Evolutionary conservation across 1,140 invertebrate genomes (phyloP), one percentile per base, ranked within the genome.

Genomic region (Asobara japonica): DNA sequence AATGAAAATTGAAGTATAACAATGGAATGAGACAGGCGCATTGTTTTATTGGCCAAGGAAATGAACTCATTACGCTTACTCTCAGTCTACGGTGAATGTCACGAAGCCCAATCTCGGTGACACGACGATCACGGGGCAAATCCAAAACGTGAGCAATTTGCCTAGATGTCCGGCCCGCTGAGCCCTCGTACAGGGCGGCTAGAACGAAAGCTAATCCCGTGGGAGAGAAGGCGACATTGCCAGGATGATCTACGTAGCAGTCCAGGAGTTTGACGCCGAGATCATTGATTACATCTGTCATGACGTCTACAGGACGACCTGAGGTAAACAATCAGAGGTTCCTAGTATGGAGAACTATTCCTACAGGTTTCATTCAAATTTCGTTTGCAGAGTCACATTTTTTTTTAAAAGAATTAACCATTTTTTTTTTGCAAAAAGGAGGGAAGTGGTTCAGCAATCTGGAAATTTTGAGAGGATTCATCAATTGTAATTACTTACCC

Each of bases 181-280:
- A 89, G 25, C 94, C 94, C 83, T 95, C 94, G 78, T 91, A 93
- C 10, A 95, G 84, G 0, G 94, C 92, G 20, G 93, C 89, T 41
- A 94, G 84, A 8, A 95, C 93, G 75, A 93, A 94, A 76, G 92
- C 91, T 66, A 94, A 82, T 0, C 94, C 93, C 31, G 94, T 94
- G 2, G 94, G 94, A 0, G 94, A 95, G 82, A 95, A 94, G 6
- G 93, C 94, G n/a, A 94, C 91, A 79, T 95, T 95, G 78, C 94
- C 93, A n/a, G 90, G 89, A 78, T 92, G 89, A 78, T 92, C 90
- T 10, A 76, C 41, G 65, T 87, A 83, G 64, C 85, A 83, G 41
- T 86, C 80, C 0, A 94, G 88, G 68, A 94, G 89, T 77, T 90
- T 91, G 64, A 93, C 86, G 67, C 92, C 93, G 25, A 94, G 89